Base-by-base conservation (phyloP, 1,140 invertebrate genomes). In the Zeugodacus cucurbitae region DNA sequence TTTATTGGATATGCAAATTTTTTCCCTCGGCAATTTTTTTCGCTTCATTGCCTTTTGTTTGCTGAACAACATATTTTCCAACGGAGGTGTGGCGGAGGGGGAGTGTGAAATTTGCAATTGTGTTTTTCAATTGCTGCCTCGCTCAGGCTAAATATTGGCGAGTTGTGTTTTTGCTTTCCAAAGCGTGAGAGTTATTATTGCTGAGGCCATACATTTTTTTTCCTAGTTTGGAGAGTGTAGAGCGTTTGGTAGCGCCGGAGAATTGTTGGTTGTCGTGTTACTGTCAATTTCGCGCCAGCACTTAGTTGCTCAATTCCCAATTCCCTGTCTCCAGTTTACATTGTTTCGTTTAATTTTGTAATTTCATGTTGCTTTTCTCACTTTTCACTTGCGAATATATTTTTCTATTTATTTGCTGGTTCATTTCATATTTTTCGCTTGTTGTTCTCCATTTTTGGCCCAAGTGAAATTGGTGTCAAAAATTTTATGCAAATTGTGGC, bases 1-100 rank as follows among this genome's bases (percentile, higher is more conserved):
- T 41, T 74, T 74, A 74, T 74, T 74, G 67, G 67, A 41, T 74
- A 74, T 74, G 67, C 67, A 74, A 74, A 74, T 74, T 74, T 74
- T 74, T 74, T 41, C 22, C 17, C 6, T n/a, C 17, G 7, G 11
- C 3, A 67, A 11, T 67, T 34, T 34, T 32, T 34, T n/a, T 32
- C 58, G 29, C 67, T 32, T 74, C 32, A 37, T 74, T 37, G 67
- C 11, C 2, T 74, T 37, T 74, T n/a, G 34, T 37, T 34, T 34
- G 64, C 64, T 11, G 10, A 34, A 34, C 10, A 62, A 62, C n/a
- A 62, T 14, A 74, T 74, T 74, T 74, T n/a, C n/a, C n/a, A n/a
- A 34, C 1, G 1, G 34, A 62, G 58, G 5, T n/a, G n/a, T n/a
- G 58, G n/a, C 0, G n/a, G n/a, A 26, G 58, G 58, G 48, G 48